These are phyloP conservation scores for Crocuta crocuta DNA, from an alignment of 2,113 vertebrate species.

Conservation along the genomic window DNA sequence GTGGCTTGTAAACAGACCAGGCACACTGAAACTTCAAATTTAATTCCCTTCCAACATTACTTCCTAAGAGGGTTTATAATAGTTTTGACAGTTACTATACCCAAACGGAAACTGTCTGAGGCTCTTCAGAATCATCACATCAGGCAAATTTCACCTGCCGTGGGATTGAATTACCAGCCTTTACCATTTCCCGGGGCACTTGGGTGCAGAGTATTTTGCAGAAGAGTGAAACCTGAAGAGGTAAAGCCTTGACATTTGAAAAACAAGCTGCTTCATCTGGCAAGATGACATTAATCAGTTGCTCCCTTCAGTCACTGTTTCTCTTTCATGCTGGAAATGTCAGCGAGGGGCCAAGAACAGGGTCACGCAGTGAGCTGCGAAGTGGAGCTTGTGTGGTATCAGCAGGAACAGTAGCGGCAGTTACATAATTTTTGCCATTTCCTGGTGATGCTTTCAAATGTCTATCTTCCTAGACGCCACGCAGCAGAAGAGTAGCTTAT, in stretches of 20 bases:
- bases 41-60: neutral
- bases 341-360: neutral
- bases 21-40: neutral
- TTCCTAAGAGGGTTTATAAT: neutral
- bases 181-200: neutral
- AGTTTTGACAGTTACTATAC: neutral
- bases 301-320: neutral
- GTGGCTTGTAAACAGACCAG: neutral
- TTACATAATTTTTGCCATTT: neutral
- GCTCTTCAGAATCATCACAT: neutral
- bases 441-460: neutral
- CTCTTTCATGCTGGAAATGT: neutral
- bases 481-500: neutral
- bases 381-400: too few species aligned
- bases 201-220: neutral
- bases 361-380: neutral
- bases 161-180: neutral
- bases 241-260: conserved; percentile 37
- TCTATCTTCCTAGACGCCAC: neutral
- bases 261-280: conserved; percentile 20
- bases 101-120: neutral
- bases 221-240: neutral
- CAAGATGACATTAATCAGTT: neutral
- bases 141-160: neutral
- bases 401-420: neutral